These are phyloP conservation scores for Eupithecia dodoneata DNA, from an alignment of 2,888 invertebrate genomes.

Conservation along the genomic window DNA sequence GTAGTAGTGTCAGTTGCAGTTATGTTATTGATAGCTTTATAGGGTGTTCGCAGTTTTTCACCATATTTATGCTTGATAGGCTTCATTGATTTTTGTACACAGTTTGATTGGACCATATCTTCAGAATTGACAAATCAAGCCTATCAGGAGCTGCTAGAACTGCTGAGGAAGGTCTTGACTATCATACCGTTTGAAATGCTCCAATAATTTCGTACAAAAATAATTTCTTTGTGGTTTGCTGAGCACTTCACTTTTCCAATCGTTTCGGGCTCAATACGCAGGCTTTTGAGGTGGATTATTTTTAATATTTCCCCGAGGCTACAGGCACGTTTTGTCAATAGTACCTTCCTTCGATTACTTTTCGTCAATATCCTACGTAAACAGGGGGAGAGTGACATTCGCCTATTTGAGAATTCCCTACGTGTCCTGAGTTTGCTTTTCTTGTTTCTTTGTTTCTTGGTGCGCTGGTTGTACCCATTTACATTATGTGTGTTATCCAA, in stretches of 20 bases:
- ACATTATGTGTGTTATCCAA: background rate
- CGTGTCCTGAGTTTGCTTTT: constrained; percentile 51
- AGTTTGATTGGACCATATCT: background rate
- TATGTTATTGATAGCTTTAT: too few species aligned
- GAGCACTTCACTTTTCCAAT: constrained; percentile 50
- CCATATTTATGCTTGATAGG: background rate
- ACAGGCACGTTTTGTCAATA: constrained; percentile 79
- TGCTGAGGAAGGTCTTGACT: background rate
- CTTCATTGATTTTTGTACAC: background rate
- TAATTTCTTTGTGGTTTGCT: constrained; percentile 42
- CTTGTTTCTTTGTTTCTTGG: constrained; percentile 42
- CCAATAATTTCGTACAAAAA: constrained; percentile 22
- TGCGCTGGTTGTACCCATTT: background rate
- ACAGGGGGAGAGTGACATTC: constrained; percentile 63
- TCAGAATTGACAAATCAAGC: background rate
- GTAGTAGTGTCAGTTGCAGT: too few species aligned
- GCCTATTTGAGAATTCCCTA: constrained; percentile 49
- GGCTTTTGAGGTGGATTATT: constrained; percentile 52
- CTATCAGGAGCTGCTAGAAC: background rate
- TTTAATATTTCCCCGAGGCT: constrained; percentile 50
- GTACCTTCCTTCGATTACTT: constrained; percentile 70
- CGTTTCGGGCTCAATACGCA: constrained; percentile 54
- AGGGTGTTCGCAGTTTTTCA: background rate
- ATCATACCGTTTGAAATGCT: background rate
- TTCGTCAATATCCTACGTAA: constrained; percentile 71